These are phyloP conservation scores for Rhyacichthys aspro DNA, from an alignment of 2,797 vertebrate species.

Conservation along the genomic window DNA sequence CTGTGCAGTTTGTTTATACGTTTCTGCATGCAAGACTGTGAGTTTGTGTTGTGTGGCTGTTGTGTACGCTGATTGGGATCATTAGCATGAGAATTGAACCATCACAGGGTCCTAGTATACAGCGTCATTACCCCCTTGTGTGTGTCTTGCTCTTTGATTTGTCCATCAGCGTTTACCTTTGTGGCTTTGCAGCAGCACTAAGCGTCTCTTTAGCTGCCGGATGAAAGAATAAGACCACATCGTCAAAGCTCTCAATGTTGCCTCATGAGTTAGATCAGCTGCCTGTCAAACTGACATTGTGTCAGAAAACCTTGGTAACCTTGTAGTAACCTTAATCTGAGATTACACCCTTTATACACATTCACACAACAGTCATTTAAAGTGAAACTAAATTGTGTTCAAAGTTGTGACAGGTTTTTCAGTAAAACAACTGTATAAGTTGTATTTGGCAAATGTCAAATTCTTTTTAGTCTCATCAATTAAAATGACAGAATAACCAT, in stretches of 20 bases:
- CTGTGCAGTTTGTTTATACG: constrained; percentile 51
- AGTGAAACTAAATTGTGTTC: constrained; percentile 28
- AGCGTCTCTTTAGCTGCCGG: constrained; percentile 52
- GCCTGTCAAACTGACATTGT: constrained; percentile 57
- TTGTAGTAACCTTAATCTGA: too few relatives aligned
- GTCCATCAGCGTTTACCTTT: constrained; percentile 51
- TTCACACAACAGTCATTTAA: constrained; percentile 15
- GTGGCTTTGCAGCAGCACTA: constrained; percentile 37
- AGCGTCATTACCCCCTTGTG: constrained; percentile 67
- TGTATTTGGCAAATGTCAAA: too few relatives aligned
- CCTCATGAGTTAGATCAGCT: constrained; percentile 58
- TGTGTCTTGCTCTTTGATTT: constrained; percentile 49
- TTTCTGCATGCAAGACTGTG: not conserved
- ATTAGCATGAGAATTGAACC: constrained; percentile 84
- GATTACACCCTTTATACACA: constrained; percentile 32
- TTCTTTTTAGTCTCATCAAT: too few relatives aligned
- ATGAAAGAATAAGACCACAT: constrained; percentile 60
- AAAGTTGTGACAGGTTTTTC: too few relatives aligned
- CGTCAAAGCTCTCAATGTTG: constrained; percentile 44
- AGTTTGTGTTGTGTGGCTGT: constrained; percentile 39
- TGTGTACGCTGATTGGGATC: constrained; percentile 74
- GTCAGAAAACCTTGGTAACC: constrained; percentile 28
- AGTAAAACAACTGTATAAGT: too few relatives aligned
- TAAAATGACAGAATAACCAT: not conserved
- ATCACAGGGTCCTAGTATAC: constrained; percentile 68